Evolutionary conservation across 2,797 vertebrate species (phyloP).

Genomic region (Galagoides demidoff): DNA sequence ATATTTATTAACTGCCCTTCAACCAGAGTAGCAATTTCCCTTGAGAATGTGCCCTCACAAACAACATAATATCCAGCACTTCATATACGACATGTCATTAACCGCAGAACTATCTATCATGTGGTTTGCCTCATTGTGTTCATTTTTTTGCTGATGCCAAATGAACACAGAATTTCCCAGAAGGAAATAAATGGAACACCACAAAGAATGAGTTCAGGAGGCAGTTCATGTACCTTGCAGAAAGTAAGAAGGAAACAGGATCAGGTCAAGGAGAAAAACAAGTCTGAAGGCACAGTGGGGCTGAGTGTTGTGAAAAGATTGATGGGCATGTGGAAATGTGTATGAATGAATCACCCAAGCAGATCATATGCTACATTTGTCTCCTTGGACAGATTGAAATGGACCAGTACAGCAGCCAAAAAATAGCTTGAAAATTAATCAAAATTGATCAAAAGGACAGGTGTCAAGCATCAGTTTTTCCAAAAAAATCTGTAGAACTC

Average conservation of each 20-base stretch:
- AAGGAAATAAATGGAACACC: slow-evolving; percentile 73
- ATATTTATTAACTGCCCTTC: slow-evolving; percentile 34
- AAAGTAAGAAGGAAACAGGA: slow-evolving; percentile 69
- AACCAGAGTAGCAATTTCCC: slow-evolving; percentile 56
- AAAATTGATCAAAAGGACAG: slow-evolving; percentile 79
- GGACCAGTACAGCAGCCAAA: slow-evolving; percentile 62
- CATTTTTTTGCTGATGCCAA: slow-evolving; percentile 64
- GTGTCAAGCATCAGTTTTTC: slow-evolving; percentile 65
- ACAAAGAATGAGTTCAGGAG: slow-evolving; percentile 51
- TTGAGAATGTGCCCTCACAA: slow-evolving; percentile 32
- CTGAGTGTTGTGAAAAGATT: slow-evolving; percentile 65
- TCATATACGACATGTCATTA: slow-evolving; percentile 72
- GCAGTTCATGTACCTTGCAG: slow-evolving; percentile 60
- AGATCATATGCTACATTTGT: slow-evolving; percentile 65
- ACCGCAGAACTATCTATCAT: slow-evolving; percentile 75
- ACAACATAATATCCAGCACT: slow-evolving; percentile 18
- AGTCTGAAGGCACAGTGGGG: slow-evolving; percentile 71
- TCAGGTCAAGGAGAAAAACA: slow-evolving; percentile 79
- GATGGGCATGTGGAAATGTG: slow-evolving; percentile 74
- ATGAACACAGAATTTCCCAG: slow-evolving; percentile 76
- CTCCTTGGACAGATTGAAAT: slow-evolving; percentile 79
- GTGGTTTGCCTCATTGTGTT: slow-evolving; percentile 47
- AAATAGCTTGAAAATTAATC: slow-evolving; percentile 58
- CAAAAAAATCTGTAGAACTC: slow-evolving; percentile 7
- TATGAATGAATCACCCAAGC: slow-evolving; percentile 63